phyloP scores from a whole-genome alignment of 2,113 vertebrate genomes.

The Corapipo altera region DNA sequence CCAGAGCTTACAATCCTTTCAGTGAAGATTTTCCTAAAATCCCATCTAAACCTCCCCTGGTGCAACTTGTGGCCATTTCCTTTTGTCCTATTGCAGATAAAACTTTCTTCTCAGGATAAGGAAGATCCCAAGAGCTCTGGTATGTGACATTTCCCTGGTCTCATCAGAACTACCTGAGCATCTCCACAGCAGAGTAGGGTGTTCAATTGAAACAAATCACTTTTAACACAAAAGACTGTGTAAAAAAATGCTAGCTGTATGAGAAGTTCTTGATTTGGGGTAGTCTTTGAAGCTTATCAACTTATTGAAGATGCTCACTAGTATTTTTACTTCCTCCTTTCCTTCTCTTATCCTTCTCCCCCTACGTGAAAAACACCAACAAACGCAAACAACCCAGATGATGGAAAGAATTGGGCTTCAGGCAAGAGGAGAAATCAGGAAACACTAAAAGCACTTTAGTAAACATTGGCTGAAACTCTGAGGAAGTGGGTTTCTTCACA shows the following conservation, averaged over 20 bases:
- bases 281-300: neutral
- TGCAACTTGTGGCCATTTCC: neutral
- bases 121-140: neutral
- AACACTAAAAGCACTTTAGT: neutral
- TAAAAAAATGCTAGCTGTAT: neutral
- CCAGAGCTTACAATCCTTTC: neutral
- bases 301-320: neutral
- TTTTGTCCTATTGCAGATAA: neutral
- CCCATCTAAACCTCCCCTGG: fast-evolving
- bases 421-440: slow-evolving; percentile 19
- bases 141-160: neutral
- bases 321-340: neutral
- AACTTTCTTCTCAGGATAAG: neutral
- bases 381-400: neutral
- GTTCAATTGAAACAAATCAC: neutral
- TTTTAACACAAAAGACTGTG: neutral
- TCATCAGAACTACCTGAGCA: neutral
- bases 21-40: neutral
- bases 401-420: neutral
- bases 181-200: neutral
- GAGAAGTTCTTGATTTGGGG: neutral
- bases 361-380: neutral
- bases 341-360: neutral
- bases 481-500: neutral
- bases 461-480: neutral